phyloP scores from a whole-genome alignment of 2,113 vertebrate species.

The Natator depressus region DNA sequence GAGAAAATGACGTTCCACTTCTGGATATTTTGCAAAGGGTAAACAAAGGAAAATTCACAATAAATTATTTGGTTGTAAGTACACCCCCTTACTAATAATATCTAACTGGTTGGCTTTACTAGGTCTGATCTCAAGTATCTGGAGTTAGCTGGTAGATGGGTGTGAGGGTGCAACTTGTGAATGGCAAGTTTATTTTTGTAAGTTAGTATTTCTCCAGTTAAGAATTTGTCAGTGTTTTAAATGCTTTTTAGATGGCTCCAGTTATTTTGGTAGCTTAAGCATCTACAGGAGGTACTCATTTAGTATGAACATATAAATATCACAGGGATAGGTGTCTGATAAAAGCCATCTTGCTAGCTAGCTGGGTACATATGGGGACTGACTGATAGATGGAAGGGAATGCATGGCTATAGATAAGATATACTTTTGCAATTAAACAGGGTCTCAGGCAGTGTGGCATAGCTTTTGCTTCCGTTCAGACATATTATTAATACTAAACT shows the following conservation, averaged over 20 bases:
- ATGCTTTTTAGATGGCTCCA: slow-evolving; percentile 21
- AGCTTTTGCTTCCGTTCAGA: fast-evolving
- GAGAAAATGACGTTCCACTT: background rate
- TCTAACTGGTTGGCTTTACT: slow-evolving; percentile 19
- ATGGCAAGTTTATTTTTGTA: slow-evolving; percentile 62
- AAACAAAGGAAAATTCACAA: slow-evolving; percentile 25
- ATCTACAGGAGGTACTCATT: slow-evolving; percentile 28
- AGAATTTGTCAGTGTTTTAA: slow-evolving; percentile 42
- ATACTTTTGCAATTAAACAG: fast-evolving
- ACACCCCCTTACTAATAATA: slow-evolving; percentile 56
- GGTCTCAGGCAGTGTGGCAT: background rate
- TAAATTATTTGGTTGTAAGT: slow-evolving; percentile 26
- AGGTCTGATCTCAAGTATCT: slow-evolving; percentile 26
- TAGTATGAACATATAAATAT: background rate
- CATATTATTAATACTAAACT: fast-evolving
- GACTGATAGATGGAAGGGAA: background rate
- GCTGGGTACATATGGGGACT: background rate
- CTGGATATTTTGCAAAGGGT: background rate
- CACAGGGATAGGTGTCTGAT: background rate
- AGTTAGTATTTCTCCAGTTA: background rate
- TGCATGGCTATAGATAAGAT: background rate
- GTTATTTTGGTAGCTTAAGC: background rate
- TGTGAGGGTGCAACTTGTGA: slow-evolving; percentile 36
- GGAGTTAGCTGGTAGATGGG: slow-evolving; percentile 46
- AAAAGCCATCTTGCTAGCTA: background rate